Evolutionary conservation across 1,140 invertebrate genomes (phyloP), one percentile per base, ranked within the genome.

Genomic region (Heliconius nattereri): DNA sequence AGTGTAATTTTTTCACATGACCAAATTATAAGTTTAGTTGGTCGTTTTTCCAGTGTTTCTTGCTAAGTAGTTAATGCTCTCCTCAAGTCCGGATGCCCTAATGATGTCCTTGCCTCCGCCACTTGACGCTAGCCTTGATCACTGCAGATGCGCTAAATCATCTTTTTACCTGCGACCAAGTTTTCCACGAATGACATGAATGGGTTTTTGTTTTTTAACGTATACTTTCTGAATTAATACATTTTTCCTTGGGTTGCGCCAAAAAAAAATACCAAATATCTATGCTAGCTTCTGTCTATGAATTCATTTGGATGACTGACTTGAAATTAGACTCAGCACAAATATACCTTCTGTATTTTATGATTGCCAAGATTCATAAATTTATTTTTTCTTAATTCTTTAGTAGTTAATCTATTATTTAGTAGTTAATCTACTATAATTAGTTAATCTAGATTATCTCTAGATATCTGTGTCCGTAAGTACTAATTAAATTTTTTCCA

Each of bases 41-140:
- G 26, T 66, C 60, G 60, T 66, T 66, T 66, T 66, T 66, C 26
- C 26, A 11, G n/a, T 45, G 23, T 54, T 76, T 76, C 66, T 40
- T 70, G n/a, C 35, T 20, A 32, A 76, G 32, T 70, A 76, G 75
- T 40, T 76, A 76, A 76, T 40, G 75, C 32, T 60, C 60, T 6
- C 32, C 37, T 26, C 57, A 29, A 29, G 29, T 70, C 60, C 60
- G 75, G 75, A 75, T 60, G 35, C 29, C 2, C 35, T 76, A 76
- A 76, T 71, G 60, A 76, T 71, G 66, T 40, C 75, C 60, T 76
- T 70, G 75, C 37, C 54, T 49, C 37, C 32, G 75, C 75, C 35
- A 29, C 75, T 45, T 32, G 60, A 66, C 2, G 60, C 37, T 40
- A 26, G 71, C 37, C 54, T 35, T 40, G 29, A 35, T 76, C 57